Conservation (phyloP, 2,888 invertebrate species). For the Platycnemis pennipes region DNA sequence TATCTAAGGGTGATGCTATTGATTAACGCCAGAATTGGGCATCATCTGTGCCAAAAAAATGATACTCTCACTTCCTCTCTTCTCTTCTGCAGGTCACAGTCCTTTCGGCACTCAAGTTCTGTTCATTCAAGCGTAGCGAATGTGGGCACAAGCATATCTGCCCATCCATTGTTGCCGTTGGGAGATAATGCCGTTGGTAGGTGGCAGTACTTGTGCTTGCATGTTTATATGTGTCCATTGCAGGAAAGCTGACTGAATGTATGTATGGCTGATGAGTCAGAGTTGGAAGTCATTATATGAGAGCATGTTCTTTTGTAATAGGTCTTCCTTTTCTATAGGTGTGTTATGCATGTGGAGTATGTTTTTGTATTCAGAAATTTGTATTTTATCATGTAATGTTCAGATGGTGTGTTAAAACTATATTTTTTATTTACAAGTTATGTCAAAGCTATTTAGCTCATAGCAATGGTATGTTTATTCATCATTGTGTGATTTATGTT, state of each 20-base stretch:
- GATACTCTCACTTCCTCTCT: conserved; percentile 65
- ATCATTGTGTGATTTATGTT: neutral
- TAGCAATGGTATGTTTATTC: conserved; percentile 9
- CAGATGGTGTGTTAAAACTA: neutral
- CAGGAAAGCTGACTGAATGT: conserved; percentile 59
- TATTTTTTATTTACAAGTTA: neutral
- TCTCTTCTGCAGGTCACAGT: conserved; percentile 88
- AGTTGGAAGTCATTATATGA: neutral
- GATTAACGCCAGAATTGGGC: conserved; percentile 19
- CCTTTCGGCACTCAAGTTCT: conserved; percentile 92
- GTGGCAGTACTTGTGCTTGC: conserved; percentile 74
- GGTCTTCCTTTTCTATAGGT: neutral
- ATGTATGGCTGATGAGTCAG: conserved; percentile 41
- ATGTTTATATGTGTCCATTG: conserved; percentile 55
- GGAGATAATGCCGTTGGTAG: conserved; percentile 81
- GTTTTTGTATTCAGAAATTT: neutral
- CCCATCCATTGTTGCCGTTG: conserved; percentile 96
- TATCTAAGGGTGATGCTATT: conserved; percentile 39
- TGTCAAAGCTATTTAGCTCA: neutral
- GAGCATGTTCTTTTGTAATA: conserved; percentile 38
- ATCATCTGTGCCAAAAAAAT: conserved; percentile 43
- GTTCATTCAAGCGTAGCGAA: conserved; percentile 86
- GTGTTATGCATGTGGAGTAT: conserved; percentile 21
- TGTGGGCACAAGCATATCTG: conserved; percentile 94
- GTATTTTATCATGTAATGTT: neutral